A percentile compares a stretch with the other conserved stretches of the same genome.
Evolutionary conservation across 2,888 invertebrate genomes (phyloP).

Genomic region (Bombylius major): DNA sequence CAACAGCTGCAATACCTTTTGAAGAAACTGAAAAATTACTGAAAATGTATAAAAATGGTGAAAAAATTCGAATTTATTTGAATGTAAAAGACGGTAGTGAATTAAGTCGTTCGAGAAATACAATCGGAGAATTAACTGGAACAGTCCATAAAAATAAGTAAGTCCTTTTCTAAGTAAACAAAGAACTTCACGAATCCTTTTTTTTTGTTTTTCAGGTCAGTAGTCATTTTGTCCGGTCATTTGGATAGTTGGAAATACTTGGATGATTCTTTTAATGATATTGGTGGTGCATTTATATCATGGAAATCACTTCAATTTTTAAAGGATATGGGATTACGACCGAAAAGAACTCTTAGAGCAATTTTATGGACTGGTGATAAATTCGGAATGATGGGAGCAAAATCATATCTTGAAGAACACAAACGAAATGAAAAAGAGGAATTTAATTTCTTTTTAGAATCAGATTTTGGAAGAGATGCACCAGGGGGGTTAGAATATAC

Average conservation of each 20-base stretch:
- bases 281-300: conserved; percentile 66
- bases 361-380: conserved; percentile 78
- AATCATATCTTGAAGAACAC: conserved; percentile 43
- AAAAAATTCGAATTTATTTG: conserved; percentile 42
- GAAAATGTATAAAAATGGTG: conserved; percentile 47
- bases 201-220: conserved; percentile 15
- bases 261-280: conserved; percentile 79
- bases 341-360: conserved; percentile 58
- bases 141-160: conserved; percentile 27
- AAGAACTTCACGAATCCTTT: too few relatives aligned
- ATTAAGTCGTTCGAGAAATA: conserved; percentile 54
- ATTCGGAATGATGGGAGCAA: conserved; percentile 53
- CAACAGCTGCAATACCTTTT: conserved; percentile 59
- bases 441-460: conserved; percentile 68
- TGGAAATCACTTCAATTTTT: conserved; percentile 60
- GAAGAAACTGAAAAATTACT: conserved; percentile 66
- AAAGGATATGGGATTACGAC: conserved; percentile 47
- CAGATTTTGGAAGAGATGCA: conserved; percentile 67
- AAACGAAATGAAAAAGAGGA: conserved; percentile 38
- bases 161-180: background rate
- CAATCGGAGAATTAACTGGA: conserved; percentile 56
- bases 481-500: conserved; percentile 49
- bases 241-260: conserved; percentile 83
- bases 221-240: conserved; percentile 70
- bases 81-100: conserved; percentile 48